Evolutionary conservation across 2,888 invertebrate species (phyloP), one percentile per base, ranked within the genome.

Genomic region (Seladonia tumulorum): DNA sequence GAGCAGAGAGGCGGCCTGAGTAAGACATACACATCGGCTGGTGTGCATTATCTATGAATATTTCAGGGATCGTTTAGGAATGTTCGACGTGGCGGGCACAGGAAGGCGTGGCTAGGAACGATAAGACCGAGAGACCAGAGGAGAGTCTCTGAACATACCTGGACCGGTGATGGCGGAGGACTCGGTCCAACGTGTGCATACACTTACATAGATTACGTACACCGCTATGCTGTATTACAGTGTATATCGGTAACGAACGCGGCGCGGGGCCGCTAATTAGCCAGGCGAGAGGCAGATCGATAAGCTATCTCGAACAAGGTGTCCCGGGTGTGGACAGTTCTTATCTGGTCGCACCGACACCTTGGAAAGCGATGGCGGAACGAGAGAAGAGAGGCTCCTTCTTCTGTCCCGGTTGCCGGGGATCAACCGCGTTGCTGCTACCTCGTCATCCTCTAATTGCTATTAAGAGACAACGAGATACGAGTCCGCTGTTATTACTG

Each of bases 131-230:
- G 90, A 22, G 53, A 53, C 89, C 29, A 93, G 35, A 93, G 35
- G 82, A 88, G 93, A 53, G 53, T 94, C 95, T 45, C 94, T 96
- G 47, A 94, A 94, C 86, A 95, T 96, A 75, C 95, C 95, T 7
- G 96, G 96, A 76, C 96, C 96, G 16, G 93, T 96, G 73, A 95
- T 94, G 82, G 95, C 95, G 89, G 93, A 95, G 53, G 53, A 53
- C 53, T 53, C 53, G 22, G 22, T 53, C n/a, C 53, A n/a, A 53
- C 49, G 8, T 49, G 8, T 22, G 22, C 49, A 49, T 8, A 49
- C 22, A 22, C 49, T 49, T 49, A 49, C 22, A 2, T 49, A 22
- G 49, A 8, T 49, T 49, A 49, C 49, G 2, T 49, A 53, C 3
- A 53, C 53, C n/a, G 53, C 53, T 53, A n/a, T 22, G 22, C 10